Evolutionary conservation across 2,888 invertebrate genomes (phyloP), one percentile per base, ranked within the genome.

Genomic region (Idaea straminata): DNA sequence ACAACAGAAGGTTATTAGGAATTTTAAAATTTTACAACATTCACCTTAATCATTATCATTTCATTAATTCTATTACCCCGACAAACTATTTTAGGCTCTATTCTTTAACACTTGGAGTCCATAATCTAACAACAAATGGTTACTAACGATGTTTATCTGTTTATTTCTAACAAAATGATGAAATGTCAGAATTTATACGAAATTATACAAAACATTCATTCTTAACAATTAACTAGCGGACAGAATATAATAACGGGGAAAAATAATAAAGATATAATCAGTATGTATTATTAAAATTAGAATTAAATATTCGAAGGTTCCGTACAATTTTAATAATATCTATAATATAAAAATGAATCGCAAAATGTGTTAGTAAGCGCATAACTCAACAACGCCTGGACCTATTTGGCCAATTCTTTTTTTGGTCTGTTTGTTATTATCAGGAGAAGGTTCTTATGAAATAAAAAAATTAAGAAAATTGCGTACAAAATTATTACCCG

Each of bases 181-280:
- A 70, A 72, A 69, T 71, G 65, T 38, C 47, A 35, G 64, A 72
- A 70, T 69, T 64, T 68, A 68, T 66, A 65, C 36, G 47, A 61
- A 69, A 69, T 66, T 64, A 69, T 63, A 59, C 58, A 66, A 66
- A 65, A 63, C 63, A 67, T 58, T 65, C 61, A 63, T 69, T 61
- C 66, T 69, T 65, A 65, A 68, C 67, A 67, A 73, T 74, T 74
- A 72, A 61, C 61, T 69, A 38, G 62, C 59, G 25, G 34, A 15
- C 13, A 47, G 47, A 66, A 68, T 68, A 69, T 71, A 70, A 69
- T 67, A 71, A 70, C 64, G 64, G 68, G 63, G 66, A 61, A 67
- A 66, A 68, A 64, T 63, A 64, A 57, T 15, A 60, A 13, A 63
- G 70, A 70, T 68, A 70, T 36, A 25, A 69, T 68, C 65, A 34